These are phyloP conservation scores for Acrossocheilus fasciatus DNA, from an alignment of 2,797 vertebrate species.

Conservation along the genomic window DNA sequence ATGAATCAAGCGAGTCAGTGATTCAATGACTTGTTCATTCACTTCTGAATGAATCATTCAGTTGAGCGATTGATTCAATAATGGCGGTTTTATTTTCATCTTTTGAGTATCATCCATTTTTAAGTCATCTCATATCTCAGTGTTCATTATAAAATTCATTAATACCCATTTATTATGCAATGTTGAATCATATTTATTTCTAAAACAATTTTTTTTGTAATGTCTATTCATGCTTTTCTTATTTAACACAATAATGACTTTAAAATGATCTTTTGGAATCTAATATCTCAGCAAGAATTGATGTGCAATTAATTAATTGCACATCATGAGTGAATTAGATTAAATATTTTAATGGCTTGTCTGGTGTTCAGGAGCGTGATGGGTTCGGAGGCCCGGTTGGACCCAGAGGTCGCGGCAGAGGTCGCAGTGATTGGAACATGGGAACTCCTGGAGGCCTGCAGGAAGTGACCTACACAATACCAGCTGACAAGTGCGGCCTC, in stretches of 20 bases:
- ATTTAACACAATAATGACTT: not conserved
- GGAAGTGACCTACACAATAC: constrained; percentile 95
- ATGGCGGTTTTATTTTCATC: not conserved
- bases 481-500: constrained; percentile 96
- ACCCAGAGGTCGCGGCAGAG: constrained; percentile 85
- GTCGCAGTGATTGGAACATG: constrained; percentile 88
- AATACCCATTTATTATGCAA: not conserved
- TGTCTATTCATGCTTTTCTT: not conserved
- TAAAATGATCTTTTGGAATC: not conserved
- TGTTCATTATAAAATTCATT: not conserved
- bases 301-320: not conserved
- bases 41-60: not conserved
- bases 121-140: not conserved
- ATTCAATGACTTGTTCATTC: too few species aligned
- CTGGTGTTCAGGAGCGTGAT: constrained; percentile 86
- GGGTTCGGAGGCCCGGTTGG: constrained; percentile 88
- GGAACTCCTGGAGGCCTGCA: constrained; percentile 88
- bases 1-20: not conserved
- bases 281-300: not conserved
- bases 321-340: not conserved
- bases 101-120: not conserved
- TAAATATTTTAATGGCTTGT: not conserved
- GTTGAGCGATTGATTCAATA: not conserved
- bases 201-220: not conserved
- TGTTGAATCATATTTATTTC: not conserved